Conservation (phyloP, 2,888 invertebrate genomes). For the Nebria salina region DNA sequence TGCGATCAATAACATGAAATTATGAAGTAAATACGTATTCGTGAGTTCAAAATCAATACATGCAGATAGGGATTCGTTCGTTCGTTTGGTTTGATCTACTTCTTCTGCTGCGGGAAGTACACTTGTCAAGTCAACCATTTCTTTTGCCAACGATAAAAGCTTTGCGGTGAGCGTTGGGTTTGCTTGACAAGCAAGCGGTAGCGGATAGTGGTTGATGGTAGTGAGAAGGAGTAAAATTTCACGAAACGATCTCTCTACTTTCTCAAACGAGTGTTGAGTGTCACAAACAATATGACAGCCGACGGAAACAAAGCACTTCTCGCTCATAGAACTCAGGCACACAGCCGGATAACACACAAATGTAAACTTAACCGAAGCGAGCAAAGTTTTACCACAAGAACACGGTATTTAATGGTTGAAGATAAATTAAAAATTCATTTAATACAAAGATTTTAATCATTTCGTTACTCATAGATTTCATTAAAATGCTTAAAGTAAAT, state of each 20-base stretch:
- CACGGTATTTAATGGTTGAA: neutral
- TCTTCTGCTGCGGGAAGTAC: constrained; percentile 3
- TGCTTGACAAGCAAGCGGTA: neutral
- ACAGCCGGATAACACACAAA: neutral
- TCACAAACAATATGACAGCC: constrained; percentile 47
- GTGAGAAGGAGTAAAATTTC: constrained; percentile 28
- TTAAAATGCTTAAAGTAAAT: neutral
- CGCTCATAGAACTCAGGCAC: neutral
- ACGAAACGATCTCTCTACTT: constrained; percentile 42
- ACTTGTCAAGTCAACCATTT: constrained; percentile 31
- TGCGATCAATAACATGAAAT: constrained; percentile 13
- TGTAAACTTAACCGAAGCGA: neutral
- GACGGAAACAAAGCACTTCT: constrained; percentile 44
- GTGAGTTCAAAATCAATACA: constrained; percentile 15
- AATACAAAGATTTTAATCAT: neutral
- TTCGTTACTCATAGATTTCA: neutral
- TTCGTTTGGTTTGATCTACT: constrained; percentile 3
- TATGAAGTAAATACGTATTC: constrained; percentile 3
- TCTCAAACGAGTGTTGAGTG: constrained; percentile 43
- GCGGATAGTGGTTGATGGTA: neutral
- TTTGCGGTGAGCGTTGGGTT: constrained; percentile 7
- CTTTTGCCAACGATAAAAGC: constrained; percentile 36
- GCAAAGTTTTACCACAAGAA: neutral
- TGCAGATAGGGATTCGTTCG: constrained; percentile 15
- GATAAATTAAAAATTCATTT: neutral